Evolutionary conservation across 2,797 vertebrate species (phyloP).

Genomic region (Tokudaia tokunoshimensis): DNA sequence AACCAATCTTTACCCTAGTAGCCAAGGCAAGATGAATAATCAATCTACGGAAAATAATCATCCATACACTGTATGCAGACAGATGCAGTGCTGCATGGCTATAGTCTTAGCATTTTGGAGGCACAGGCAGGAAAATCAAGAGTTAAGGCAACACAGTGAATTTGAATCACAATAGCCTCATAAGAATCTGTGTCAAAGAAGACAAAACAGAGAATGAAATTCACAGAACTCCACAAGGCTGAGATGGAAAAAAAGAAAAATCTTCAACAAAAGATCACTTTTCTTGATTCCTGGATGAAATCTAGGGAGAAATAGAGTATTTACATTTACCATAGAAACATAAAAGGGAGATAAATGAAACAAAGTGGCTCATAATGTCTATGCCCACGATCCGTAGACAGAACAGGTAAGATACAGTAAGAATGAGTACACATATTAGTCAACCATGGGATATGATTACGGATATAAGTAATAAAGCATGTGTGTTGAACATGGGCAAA

Average conservation of each 20-base stretch:
- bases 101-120: too few relatives aligned
- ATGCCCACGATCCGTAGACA: neutral
- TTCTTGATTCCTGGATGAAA: neutral
- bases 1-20: neutral
- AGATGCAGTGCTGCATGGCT: too few relatives aligned
- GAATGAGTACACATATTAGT: neutral
- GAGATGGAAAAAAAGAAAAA: neutral
- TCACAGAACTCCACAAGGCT: neutral
- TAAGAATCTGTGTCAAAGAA: neutral
- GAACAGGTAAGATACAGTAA: neutral
- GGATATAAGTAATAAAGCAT: neutral
- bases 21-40: neutral
- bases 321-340: neutral
- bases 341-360: neutral
- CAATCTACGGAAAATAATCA: neutral
- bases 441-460: neutral
- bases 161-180: too few relatives aligned
- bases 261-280: neutral
- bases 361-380: neutral
- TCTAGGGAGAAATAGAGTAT: neutral
- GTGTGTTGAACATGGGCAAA: neutral
- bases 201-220: neutral
- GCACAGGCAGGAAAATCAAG: neutral
- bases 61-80: neutral
- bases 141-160: neutral